Conservation (phyloP, 2,113 vertebrate genomes). For the Nycticryphes semicollaris region DNA sequence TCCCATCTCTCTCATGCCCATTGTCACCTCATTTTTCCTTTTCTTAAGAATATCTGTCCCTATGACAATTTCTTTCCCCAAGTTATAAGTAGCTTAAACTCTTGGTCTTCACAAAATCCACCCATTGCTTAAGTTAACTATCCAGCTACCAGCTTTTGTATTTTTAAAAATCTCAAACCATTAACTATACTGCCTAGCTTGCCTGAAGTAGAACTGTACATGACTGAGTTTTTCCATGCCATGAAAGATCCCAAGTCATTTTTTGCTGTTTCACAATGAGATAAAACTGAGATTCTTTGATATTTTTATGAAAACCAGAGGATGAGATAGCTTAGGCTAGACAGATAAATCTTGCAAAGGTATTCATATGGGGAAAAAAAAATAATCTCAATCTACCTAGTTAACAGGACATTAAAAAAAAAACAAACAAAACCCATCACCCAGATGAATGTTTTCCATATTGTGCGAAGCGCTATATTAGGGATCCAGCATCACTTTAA, state of each 20-base stretch:
- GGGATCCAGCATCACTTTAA: background rate
- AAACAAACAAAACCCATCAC: too few relatives aligned
- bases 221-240: background rate
- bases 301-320: constrained; percentile 2
- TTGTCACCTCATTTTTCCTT: background rate
- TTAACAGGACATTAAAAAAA: background rate
- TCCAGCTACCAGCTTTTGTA: background rate
- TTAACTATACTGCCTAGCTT: background rate
- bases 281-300: background rate
- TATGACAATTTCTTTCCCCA: background rate
- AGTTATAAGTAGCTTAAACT: background rate
- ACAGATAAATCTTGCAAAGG: background rate
- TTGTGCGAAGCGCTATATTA: background rate
- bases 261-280: background rate
- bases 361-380: background rate
- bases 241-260: background rate
- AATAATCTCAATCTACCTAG: background rate
- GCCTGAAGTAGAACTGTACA: background rate
- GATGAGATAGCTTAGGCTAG: background rate
- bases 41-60: background rate
- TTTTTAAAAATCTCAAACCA: background rate
- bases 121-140: background rate
- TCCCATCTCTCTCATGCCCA: background rate
- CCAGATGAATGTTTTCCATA: background rate
- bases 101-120: background rate